Evolutionary conservation across 2,797 vertebrate species (phyloP), one percentile per base, ranked within the genome.

Genomic region (Heliangelus exortis): DNA sequence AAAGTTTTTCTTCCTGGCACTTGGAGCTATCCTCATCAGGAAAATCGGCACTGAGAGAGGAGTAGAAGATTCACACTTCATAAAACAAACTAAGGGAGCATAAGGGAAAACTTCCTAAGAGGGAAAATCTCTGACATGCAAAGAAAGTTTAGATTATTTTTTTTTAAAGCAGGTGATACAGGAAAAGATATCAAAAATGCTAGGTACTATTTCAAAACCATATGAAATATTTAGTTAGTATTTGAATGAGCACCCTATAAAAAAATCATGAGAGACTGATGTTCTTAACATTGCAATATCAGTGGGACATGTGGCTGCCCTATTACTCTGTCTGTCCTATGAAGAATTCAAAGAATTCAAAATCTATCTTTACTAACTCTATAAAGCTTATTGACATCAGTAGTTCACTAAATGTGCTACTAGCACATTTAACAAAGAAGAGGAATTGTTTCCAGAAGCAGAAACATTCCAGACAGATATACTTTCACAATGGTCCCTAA

Each of bases 11-110:
- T n/a, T 92, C 54, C 65, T 68, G 61, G 61, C 54, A 62, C 51
- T 78, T 72, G 55, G n/a, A 90, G 51, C 85, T 76, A 34, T 0
- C 3, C n/a, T 91, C 72, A 94, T 81, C 55, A 26, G 73, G 39
- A 87, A 85, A 80, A 62, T 41, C 73, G 76, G 69, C 90, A 66
- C 34, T 28, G 34, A 66, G 36, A 84, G 9, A 81, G 9, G 31
- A 85, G 39, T 29, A 83, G n/a, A 80, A 93, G 66, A 90, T 88
- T 86, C 62, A 34, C 66, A 88, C 87, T 88, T 83, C 85, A 88
- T 76, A 84, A 94, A 91, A 84, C 58, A 94, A 88, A 89, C 34
- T 55, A 77, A 96, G 54, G 39, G 62, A 93, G 69, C 75, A 69
- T 59, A 55, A 63, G 48, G 67, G 80, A 89, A 89, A 95, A 67